Evolutionary conservation across 2,113 vertebrate genomes (phyloP).

Genomic region (Pedionomus torquatus): DNA sequence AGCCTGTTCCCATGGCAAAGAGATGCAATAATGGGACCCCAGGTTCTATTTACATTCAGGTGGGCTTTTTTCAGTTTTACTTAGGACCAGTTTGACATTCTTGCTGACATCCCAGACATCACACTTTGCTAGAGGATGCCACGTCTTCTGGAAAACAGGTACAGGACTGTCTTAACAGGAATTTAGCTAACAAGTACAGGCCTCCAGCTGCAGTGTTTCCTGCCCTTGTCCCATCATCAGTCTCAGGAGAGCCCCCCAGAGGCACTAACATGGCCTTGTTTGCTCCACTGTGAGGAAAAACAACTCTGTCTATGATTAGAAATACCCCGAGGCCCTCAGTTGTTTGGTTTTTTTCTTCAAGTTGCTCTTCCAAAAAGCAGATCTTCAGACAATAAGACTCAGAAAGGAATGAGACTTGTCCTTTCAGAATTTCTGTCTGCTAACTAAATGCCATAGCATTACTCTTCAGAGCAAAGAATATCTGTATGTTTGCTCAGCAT

Average conservation of each 20-base stretch:
- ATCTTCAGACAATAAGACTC: neutral
- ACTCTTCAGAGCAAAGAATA: neutral
- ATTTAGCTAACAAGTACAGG: neutral
- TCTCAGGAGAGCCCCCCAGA: neutral
- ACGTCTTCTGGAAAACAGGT: neutral
- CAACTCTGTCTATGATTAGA: neutral
- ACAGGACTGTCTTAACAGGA: neutral
- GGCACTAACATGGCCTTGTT: neutral
- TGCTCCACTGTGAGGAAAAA: neutral
- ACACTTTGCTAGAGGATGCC: neutral
- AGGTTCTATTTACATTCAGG: neutral
- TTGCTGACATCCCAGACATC: neutral
- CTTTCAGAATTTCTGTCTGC: neutral
- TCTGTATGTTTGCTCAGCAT: neutral
- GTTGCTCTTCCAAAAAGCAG: neutral
- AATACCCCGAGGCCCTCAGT: neutral
- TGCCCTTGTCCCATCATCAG: neutral
- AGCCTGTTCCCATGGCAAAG: neutral
- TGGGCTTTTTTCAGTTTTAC: neutral
- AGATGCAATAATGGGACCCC: neutral
- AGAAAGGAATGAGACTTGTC: neutral
- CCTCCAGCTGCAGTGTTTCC: neutral
- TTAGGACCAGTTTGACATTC: neutral
- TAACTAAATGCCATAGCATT: neutral
- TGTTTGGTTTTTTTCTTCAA: neutral